Evolutionary conservation across 30 jellyfish, hydroid and myxozoan species (phyloP).

Genomic region (Haliclystus octoradiatus): DNA sequence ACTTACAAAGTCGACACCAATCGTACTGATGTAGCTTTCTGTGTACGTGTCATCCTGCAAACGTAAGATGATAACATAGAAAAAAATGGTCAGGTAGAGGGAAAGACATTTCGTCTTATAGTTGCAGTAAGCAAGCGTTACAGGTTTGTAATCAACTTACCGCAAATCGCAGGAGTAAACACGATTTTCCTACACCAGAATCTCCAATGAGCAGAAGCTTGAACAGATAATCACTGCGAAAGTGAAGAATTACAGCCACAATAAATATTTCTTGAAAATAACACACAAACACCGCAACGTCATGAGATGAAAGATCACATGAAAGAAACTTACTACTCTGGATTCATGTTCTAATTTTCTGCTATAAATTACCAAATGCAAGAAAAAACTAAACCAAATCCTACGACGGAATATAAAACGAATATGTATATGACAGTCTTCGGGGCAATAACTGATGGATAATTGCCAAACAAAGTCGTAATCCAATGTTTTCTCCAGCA

Average conservation of each 20-base stretch:
- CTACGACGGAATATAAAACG: neutral
- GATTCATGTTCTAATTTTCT: too few species aligned
- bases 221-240: constrained; percentile 89
- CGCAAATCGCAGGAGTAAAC: constrained; percentile 96
- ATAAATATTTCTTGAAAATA: too few species aligned
- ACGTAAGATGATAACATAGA: neutral
- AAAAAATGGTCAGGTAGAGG: neutral
- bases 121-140: neutral
- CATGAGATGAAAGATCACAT: too few species aligned
- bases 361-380: neutral
- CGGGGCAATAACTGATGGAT: too few species aligned
- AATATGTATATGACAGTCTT: neutral
- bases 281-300: too few species aligned
- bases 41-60: constrained; percentile 97
- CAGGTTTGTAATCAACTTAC: constrained; percentile 36
- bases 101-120: neutral
- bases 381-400: neutral
- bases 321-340: too few species aligned
- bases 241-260: neutral
- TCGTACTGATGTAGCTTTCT: constrained; percentile 98
- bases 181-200: constrained; percentile 99
- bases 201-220: constrained; percentile 96
- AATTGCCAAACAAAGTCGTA: too few species aligned
- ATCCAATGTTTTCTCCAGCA: neutral
- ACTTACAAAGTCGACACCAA: constrained; percentile 99